Conservation (phyloP, 2,113 vertebrate species). For the Sinosuthora webbiana region DNA sequence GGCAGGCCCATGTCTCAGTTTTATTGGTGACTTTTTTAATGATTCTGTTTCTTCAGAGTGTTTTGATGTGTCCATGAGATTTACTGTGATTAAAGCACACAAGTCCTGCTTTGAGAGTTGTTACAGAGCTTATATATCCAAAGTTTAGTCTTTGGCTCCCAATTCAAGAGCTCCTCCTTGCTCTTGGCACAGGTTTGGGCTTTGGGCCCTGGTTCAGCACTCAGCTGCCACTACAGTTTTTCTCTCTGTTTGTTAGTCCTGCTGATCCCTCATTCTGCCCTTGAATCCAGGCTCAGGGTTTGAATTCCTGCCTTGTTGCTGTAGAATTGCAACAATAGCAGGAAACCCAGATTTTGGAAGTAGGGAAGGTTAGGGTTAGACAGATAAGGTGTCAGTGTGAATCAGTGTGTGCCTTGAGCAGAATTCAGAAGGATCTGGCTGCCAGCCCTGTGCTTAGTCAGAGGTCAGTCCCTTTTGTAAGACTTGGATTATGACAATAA, state of each 20-base stretch:
- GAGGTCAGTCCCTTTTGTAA: constrained; percentile 45
- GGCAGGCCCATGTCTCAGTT: not conserved
- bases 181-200: not conserved
- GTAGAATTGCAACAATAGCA: not conserved
- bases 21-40: not conserved
- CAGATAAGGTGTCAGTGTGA: constrained; percentile 6
- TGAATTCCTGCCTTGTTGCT: not conserved
- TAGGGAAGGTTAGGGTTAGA: constrained; percentile 27
- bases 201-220: not conserved
- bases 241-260: not conserved
- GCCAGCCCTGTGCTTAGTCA: constrained; percentile 53
- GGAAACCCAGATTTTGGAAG: not conserved
- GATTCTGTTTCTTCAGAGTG: not conserved
- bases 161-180: not conserved
- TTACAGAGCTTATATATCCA: not conserved
- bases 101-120: not conserved
- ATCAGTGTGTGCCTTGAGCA: constrained; percentile 1
- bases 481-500: constrained; percentile 52
- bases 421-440: constrained; percentile 31
- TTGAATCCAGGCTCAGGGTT: not conserved
- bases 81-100: not conserved
- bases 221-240: not conserved
- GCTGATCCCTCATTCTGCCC: not conserved
- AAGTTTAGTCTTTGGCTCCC: not conserved
- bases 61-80: not conserved